These are phyloP conservation scores for Toxotes chatareus DNA, from an alignment of 2,113 vertebrate genomes.

Conservation along the genomic window DNA sequence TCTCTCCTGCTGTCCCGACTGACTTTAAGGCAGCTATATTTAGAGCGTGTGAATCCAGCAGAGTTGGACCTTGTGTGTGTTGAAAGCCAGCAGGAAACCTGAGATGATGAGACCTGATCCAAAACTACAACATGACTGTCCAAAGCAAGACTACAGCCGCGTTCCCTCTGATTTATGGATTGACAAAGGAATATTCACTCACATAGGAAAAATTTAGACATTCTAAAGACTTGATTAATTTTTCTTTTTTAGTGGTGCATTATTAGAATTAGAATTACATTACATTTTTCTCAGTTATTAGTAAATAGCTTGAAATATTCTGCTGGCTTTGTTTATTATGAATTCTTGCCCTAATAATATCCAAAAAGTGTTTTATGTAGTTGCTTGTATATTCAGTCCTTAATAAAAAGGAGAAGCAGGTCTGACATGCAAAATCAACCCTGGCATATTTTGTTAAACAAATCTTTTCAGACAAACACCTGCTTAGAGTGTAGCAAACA, in stretches of 20 bases:
- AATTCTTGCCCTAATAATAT: background rate
- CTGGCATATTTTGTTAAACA: conserved; percentile 57
- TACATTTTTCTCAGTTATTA: background rate
- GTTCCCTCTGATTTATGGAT: conserved; percentile 13
- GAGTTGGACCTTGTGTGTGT: conserved; percentile 56
- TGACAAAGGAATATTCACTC: background rate
- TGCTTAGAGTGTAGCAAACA: background rate
- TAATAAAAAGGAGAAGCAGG: background rate
- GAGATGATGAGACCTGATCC: conserved; percentile 70
- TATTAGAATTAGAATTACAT: background rate
- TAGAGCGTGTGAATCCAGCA: conserved; percentile 80
- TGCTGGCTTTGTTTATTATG: background rate
- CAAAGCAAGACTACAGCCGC: background rate
- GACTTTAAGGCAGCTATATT: conserved; percentile 78
- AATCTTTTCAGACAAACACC: conserved; percentile 30
- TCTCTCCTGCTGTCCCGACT: conserved; percentile 3
- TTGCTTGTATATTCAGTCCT: background rate
- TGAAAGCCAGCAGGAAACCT: conserved; percentile 69
- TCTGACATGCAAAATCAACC: conserved; percentile 45
- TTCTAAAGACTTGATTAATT: background rate
- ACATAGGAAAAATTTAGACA: background rate
- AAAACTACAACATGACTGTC: conserved; percentile 14
- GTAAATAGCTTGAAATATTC: background rate
- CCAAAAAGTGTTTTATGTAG: background rate
- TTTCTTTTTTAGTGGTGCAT: background rate